Percentiles rank a stretch among this genome's conserved stretches.
phyloP scores from a whole-genome alignment of 2,797 vertebrate genomes.

The Rhinogobio ventralis region DNA sequence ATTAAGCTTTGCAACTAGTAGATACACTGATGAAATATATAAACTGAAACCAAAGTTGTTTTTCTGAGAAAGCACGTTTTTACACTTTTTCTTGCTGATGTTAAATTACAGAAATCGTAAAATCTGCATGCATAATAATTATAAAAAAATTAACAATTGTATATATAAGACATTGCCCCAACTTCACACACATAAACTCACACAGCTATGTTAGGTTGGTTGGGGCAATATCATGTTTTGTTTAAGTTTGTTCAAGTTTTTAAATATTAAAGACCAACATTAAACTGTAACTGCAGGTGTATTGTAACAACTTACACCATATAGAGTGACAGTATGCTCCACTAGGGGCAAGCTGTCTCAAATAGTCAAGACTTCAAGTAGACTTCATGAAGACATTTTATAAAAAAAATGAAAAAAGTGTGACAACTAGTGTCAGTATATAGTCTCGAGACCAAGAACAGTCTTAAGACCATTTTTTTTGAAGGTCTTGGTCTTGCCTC shows the following conservation, averaged over 20 bases:
- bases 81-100: neutral
- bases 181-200: neutral
- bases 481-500: no score
- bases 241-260: neutral
- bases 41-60: neutral
- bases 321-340: neutral
- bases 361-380: neutral
- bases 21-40: neutral
- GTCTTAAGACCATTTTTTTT: no score
- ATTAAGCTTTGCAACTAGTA: neutral
- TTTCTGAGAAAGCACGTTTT: neutral
- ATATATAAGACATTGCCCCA: neutral
- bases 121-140: neutral
- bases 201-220: neutral
- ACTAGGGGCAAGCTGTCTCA: neutral
- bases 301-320: neutral
- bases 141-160: neutral
- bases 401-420: neutral
- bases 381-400: neutral
- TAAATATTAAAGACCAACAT: neutral
- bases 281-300: neutral
- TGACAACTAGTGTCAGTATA: neutral
- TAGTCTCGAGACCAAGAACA: no score
- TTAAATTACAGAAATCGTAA: neutral
- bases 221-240: neutral